Evolutionary conservation across 2,888 invertebrate genomes (phyloP), one percentile per base, ranked within the genome.

Genomic region (Drosophila testacea): DNA sequence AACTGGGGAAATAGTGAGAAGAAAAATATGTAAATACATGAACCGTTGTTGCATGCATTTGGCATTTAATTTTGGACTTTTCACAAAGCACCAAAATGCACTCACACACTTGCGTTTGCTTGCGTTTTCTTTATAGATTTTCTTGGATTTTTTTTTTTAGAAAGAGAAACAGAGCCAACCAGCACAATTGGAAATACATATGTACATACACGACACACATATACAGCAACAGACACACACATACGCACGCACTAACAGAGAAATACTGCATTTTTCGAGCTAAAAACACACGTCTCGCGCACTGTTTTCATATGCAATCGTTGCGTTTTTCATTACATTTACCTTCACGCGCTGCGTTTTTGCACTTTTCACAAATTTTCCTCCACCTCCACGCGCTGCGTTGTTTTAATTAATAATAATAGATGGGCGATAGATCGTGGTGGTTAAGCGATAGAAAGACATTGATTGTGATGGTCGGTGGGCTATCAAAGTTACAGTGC

Each of bases 171-270:
- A 76, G 78, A 75, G 74, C 74, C 74, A 76, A 79, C 79, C 57
- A 77, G 76, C 83, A 76, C 88, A 87, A 87, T 82, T 82, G 88
- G 83, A 87, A 87, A 79, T 79, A 82, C 79, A 76, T 79, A 64
- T 63, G 63, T 63, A 76, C 69, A 75, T 65, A 74, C 78, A 69
- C 67, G 69, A 73, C 55, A 67, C 69, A 71, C 77, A 71, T 22
- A 48, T 47, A 66, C 57, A 74, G 41, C 48, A 47, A 60, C 42
- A 52, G 47, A 65, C 47, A 56, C 57, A 65, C 67, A 46, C 68
- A 60, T 44, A 68, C 65, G 63, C 63, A 83, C 67, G 66, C 64
- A 71, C 71, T 63, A 13, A 64, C 67, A 61, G 57, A 55, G 68
- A 59, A 64, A 68, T 76, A 51, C 47, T 75, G 68, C 82, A 73